A percentile compares a stretch with the other conserved stretches of the same genome.
phyloP scores from a whole-genome alignment of 2,888 invertebrate species.

The Plebejus argus region DNA sequence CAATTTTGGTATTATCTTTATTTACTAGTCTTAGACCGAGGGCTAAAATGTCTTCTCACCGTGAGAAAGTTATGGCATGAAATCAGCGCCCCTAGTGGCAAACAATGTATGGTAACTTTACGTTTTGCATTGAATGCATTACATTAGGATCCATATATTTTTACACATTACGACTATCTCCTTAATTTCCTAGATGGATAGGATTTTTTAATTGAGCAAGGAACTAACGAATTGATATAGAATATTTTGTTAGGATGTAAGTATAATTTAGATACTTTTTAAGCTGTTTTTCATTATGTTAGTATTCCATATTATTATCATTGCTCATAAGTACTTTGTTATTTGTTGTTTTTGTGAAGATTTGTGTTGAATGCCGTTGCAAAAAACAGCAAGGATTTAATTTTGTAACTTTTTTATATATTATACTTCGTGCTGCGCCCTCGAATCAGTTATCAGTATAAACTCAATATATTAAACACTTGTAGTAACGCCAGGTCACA shows the following conservation, averaged over 20 bases:
- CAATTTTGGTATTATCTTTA: not conserved
- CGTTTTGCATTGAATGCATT: too few relatives aligned
- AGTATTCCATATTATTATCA: not conserved
- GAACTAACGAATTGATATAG: not conserved
- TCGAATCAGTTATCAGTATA: too few relatives aligned
- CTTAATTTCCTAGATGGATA: not conserved
- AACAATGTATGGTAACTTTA: not conserved
- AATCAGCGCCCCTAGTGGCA: not conserved
- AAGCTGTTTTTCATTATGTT: not conserved
- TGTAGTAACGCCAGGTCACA: too few relatives aligned
- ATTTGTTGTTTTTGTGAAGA: not conserved
- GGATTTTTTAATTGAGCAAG: not conserved
- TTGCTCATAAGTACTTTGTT: constrained; percentile 7
- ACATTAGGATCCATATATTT: too few relatives aligned
- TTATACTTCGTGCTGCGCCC: too few relatives aligned
- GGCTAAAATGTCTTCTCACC: not conserved
- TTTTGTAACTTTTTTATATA: not conserved
- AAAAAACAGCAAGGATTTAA: not conserved
- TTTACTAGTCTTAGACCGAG: not conserved
- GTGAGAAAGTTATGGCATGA: not conserved
- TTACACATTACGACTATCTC: not conserved
- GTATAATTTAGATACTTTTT: not conserved
- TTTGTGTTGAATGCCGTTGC: not conserved
- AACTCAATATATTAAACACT: too few relatives aligned
- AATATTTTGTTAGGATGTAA: not conserved